phyloP scores from a whole-genome alignment of 53 echinoderm and acorn worm species.

The Holothuria leucospilota region DNA sequence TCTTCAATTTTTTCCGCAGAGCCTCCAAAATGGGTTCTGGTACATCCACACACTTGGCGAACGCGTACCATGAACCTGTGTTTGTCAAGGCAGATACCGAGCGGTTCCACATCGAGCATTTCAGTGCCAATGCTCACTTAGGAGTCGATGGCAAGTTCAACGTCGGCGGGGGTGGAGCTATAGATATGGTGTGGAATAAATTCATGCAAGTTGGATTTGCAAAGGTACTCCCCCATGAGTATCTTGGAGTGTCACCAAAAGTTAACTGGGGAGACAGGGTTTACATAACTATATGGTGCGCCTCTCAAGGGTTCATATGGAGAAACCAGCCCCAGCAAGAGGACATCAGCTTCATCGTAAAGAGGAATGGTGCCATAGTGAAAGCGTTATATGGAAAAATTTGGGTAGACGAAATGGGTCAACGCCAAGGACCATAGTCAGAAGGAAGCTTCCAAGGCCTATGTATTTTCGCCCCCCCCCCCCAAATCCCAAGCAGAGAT shows the following conservation, averaged over 20 bases:
- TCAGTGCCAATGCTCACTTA: background rate
- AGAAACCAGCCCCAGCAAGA: constrained; percentile 10
- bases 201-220: constrained; percentile 39
- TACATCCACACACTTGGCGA: constrained; percentile 12
- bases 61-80: constrained; percentile 8
- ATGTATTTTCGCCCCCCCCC: too few relatives aligned
- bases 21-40: too few relatives aligned
- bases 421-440: too few relatives aligned
- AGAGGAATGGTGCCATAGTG: background rate
- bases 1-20: too few relatives aligned
- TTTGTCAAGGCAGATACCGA: background rate
- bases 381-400: constrained; percentile 16
- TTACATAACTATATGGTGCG: constrained; percentile 1
- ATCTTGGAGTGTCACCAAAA: background rate
- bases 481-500: too few relatives aligned
- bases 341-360: constrained; percentile 21
- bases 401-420: background rate
- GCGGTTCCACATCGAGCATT: background rate
- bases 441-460: too few relatives aligned
- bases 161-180: background rate
- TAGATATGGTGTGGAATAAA: constrained; percentile 19
- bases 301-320: constrained; percentile 13
- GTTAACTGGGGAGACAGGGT: background rate
- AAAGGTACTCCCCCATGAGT: background rate
- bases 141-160: background rate